phyloP scores from a whole-genome alignment of 2,888 invertebrate genomes.

The Protonemura montana region DNA sequence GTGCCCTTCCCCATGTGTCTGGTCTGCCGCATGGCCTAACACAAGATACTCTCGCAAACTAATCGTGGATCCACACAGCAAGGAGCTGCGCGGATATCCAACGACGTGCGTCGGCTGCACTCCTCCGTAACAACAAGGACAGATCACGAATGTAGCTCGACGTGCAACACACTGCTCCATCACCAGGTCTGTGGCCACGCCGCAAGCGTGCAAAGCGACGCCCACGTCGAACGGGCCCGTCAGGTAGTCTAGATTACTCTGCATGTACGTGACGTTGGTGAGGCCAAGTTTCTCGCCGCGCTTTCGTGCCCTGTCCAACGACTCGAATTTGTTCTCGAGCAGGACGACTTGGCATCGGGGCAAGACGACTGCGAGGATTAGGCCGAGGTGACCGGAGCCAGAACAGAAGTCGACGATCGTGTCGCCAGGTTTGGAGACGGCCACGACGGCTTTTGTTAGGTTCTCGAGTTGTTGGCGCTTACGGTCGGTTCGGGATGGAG shows the following conservation, averaged over 20 bases:
- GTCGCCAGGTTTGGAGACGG: conserved; percentile 72
- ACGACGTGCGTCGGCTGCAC: conserved; percentile 82
- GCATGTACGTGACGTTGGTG: conserved; percentile 76
- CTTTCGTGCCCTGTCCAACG: conserved; percentile 75
- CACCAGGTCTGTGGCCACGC: conserved; percentile 92
- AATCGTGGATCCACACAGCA: conserved; percentile 53
- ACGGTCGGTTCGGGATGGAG: conserved; percentile 72
- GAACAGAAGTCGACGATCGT: conserved; percentile 93
- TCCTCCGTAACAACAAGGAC: conserved; percentile 94
- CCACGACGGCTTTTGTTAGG: conserved; percentile 77
- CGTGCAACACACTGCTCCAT: conserved; percentile 80
- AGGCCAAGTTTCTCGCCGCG: conserved; percentile 73
- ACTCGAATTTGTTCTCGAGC: conserved; percentile 91
- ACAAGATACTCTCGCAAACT: conserved; percentile 72
- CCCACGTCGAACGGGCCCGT: conserved; percentile 84
- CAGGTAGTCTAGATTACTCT: conserved; percentile 92
- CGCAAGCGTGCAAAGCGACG: conserved; percentile 91
- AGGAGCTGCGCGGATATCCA: conserved; percentile 79
- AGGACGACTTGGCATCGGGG: conserved; percentile 82
- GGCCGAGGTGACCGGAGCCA: conserved; percentile 92
- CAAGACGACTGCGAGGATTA: conserved; percentile 80
- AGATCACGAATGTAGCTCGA: conserved; percentile 84
- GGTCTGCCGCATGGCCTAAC: conserved; percentile 90
- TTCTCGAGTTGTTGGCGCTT: conserved; percentile 91
- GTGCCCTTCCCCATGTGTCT: conserved; percentile 79